phyloP scores from a whole-genome alignment of 2,888 invertebrate species.

The Pyrrhosoma nymphula region DNA sequence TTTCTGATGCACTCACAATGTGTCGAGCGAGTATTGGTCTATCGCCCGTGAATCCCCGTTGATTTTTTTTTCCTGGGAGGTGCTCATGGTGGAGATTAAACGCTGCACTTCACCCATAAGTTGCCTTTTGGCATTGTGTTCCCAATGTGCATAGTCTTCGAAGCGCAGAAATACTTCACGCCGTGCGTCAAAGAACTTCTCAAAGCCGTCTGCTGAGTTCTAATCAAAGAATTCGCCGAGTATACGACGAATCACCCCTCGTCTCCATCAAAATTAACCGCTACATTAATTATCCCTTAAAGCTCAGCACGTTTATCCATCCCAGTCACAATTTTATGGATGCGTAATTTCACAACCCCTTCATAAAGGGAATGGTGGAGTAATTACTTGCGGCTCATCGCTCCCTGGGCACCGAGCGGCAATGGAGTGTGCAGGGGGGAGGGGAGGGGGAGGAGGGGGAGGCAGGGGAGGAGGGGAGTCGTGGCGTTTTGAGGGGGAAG shows the following conservation, averaged over 20 bases:
- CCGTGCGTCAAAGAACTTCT: too few species aligned
- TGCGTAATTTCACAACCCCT: conserved; percentile 42
- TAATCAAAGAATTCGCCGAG: background rate
- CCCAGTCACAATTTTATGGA: conserved; percentile 38
- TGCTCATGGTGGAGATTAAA: too few species aligned
- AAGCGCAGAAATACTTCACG: too few species aligned
- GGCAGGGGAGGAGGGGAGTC: background rate
- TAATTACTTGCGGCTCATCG: conserved; percentile 55
- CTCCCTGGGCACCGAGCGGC: background rate
- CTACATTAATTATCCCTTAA: conserved; percentile 17
- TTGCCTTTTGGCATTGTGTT: too few species aligned
- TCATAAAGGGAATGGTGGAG: conserved; percentile 28
- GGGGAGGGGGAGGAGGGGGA: background rate
- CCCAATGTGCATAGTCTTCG: too few species aligned
- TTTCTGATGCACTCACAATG: too few species aligned
- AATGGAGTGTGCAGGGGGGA: background rate
- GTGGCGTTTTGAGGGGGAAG: background rate
- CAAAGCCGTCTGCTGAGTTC: too few species aligned
- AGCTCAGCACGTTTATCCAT: background rate
- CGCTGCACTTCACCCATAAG: too few species aligned
- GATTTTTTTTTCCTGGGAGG: too few species aligned
- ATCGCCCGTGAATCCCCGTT: too few species aligned
- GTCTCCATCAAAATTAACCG: conserved; percentile 7
- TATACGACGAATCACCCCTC: background rate
- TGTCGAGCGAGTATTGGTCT: too few species aligned